Percentiles rank a stretch among this genome's conserved stretches.
Evolutionary conservation across 2,888 invertebrate genomes (phyloP).

Genomic region (Teleogryllus oceanicus): DNA sequence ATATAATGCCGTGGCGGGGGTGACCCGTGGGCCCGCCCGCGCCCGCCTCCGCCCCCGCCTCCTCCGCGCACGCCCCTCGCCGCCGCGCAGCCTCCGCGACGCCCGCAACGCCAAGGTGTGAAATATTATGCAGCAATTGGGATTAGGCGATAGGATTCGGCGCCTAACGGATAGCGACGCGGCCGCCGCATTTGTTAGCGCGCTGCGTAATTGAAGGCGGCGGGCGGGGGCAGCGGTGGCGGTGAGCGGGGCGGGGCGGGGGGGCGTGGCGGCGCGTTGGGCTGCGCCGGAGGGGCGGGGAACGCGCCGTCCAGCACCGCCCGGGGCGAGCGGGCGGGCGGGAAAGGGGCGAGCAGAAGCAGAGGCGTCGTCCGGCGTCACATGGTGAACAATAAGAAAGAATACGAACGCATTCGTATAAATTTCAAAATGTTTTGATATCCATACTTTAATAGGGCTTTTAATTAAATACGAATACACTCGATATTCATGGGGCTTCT

Average conservation of each 20-base stretch:
- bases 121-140: slow-evolving; percentile 26
- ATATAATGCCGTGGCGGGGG: slow-evolving; percentile 5
- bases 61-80: not conserved
- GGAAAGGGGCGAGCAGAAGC: not conserved
- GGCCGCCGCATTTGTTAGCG: slow-evolving; percentile 3
- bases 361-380: not conserved
- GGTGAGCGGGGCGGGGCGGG: too few species aligned
- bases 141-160: slow-evolving; percentile 23
- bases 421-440: slow-evolving; percentile 18
- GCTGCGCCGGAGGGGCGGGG: too few species aligned
- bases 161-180: slow-evolving; percentile 20
- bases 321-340: not conserved
- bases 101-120: not conserved
- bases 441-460: slow-evolving; percentile 18
- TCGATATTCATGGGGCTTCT: slow-evolving; percentile 7
- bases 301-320: not conserved
- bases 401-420: slow-evolving; percentile 3
- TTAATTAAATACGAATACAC: slow-evolving; percentile 18
- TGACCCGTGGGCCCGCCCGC: not conserved
- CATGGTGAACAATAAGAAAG: slow-evolving; percentile 18
- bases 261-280: too few species aligned
- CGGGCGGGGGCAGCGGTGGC: not conserved
- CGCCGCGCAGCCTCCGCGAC: not conserved
- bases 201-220: not conserved
- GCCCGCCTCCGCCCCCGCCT: not conserved